These are phyloP conservation scores for Rosalia funebris DNA, from an alignment of 2,888 invertebrate genomes.

Conservation along the genomic window DNA sequence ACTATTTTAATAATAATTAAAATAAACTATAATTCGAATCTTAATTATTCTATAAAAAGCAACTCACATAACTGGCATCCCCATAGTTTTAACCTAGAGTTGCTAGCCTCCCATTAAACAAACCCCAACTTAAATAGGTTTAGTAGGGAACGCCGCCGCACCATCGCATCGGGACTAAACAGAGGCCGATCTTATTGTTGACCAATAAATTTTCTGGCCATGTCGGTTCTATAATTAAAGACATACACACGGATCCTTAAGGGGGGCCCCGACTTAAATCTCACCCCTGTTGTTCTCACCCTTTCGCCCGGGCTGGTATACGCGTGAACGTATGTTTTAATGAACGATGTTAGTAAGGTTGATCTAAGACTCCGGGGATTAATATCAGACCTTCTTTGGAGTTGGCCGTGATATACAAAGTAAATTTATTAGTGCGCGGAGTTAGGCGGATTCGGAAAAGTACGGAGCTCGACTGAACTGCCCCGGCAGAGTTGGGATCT, in stretches of 20 bases:
- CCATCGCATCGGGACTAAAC: too few species aligned
- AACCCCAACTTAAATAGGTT: too few species aligned
- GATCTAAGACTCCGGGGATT: conserved; percentile 42
- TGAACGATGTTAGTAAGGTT: conserved; percentile 40
- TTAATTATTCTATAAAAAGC: too few species aligned
- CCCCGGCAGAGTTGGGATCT: too few species aligned
- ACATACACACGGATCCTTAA: conserved; percentile 44
- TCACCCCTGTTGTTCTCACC: conserved; percentile 38
- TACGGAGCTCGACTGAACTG: too few species aligned
- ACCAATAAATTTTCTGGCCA: conserved; percentile 47
- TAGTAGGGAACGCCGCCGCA: too few species aligned
- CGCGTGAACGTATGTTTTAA: conserved; percentile 43
- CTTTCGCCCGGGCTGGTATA: conserved; percentile 28
- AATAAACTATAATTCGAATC: too few species aligned
- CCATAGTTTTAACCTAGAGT: too few species aligned
- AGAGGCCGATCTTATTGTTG: conserved; percentile 37
- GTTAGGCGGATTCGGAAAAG: too few species aligned
- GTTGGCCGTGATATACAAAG: conserved; percentile 12
- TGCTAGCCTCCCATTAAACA: too few species aligned
- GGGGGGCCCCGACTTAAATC: conserved; percentile 32
- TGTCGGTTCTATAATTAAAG: conserved; percentile 55
- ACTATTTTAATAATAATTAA: too few species aligned
- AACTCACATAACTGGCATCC: too few species aligned
- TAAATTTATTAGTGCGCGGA: conserved; percentile 5
- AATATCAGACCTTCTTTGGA: conserved; percentile 31